Percentiles rank a stretch among this genome's conserved stretches.
phyloP scores from a whole-genome alignment of 2,113 vertebrate species.

The Bujurquina vittata region DNA sequence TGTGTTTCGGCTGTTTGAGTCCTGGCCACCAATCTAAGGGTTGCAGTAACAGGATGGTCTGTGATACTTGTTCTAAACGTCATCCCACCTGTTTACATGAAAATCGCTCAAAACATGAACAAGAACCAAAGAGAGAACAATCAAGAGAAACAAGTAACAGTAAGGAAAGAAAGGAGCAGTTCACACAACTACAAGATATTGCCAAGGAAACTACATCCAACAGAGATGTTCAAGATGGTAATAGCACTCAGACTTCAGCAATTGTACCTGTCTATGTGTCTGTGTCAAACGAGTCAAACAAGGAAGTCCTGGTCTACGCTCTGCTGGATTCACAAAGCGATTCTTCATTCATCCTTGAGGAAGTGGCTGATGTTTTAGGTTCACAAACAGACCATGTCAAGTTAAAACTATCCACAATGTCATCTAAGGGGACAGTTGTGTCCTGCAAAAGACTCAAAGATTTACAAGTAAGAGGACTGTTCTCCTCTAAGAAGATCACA shows the following conservation, averaged over 20 bases:
- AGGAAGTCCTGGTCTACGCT: constrained; percentile 41
- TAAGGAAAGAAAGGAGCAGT: constrained; percentile 5
- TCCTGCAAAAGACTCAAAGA: constrained; percentile 7
- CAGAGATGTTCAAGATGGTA: constrained; percentile 38
- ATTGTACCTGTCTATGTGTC: constrained; percentile 41
- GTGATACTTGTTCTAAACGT: not conserved
- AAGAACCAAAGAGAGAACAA: constrained; percentile 3
- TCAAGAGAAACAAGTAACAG: not conserved
- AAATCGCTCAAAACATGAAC: not conserved
- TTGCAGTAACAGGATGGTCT: not conserved
- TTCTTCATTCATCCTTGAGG: constrained; percentile 36
- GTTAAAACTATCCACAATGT: constrained; percentile 37
- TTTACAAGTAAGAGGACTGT: constrained; percentile 28
- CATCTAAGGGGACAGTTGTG: constrained; percentile 18
- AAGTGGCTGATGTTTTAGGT: constrained; percentile 21
- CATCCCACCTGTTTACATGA: constrained; percentile 32
- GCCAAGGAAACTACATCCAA: constrained; percentile 35
- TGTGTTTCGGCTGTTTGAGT: constrained; percentile 30
- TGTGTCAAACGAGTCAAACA: not conserved
- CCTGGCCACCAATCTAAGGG: not conserved
- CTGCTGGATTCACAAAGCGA: constrained; percentile 43
- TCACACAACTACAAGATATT: not conserved
- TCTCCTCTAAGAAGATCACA: constrained; percentile 23
- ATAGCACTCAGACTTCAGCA: constrained; percentile 23
- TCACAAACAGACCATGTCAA: constrained; percentile 12